Evolutionary conservation across 1,140 invertebrate species (phyloP), one percentile per base, ranked within the genome.

Genomic region (Watersipora subatra): DNA sequence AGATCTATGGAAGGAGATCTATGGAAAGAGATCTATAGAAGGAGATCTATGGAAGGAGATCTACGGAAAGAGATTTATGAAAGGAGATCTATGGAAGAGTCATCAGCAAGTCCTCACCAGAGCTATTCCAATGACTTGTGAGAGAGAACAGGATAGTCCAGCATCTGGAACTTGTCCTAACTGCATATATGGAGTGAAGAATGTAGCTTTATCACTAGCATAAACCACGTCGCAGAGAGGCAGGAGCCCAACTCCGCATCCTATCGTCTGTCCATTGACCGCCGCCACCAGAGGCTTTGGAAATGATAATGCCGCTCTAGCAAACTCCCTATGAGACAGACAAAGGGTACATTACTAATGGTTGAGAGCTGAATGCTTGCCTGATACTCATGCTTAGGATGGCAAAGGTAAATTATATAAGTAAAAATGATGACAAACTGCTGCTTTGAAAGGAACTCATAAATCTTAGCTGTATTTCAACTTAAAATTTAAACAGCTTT

Each of bases 251-350:
- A 87, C 86, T 57, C 87, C 87, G 69, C 97, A 86, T 19, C 95
- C 95, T 68, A 96, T 85, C 20, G 93, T 91, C 59, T 90, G 90
- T 29, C 93, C 94, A 84, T 96, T 93, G 0, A 97, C 87, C 46
- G 93, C 81, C 28, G 87, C 90, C 62, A 96, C 84, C 28, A 97
- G 76, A n/a, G 93, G 82, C 79, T 97, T 97, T 0, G 91, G 89
- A 76, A 90, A 94, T 66, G 85, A 84, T 67, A 97, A 92, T 67
- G 95, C 86, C 1, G 88, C 82, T 70, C 85, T 83, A 17, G 93
- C 84, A 76, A 91, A 89, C 56, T 86, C 79, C 62, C 85, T 86
- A 68, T 30, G 78, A 77, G 69, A 64, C 3, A 15, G 57, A 64
- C 27, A n/a, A 28, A 46, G 22, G n/a, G n/a, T n/a, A n/a, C n/a